Conservation (phyloP, 2,888 invertebrate species). For the Platerodrilus igneus region DNA sequence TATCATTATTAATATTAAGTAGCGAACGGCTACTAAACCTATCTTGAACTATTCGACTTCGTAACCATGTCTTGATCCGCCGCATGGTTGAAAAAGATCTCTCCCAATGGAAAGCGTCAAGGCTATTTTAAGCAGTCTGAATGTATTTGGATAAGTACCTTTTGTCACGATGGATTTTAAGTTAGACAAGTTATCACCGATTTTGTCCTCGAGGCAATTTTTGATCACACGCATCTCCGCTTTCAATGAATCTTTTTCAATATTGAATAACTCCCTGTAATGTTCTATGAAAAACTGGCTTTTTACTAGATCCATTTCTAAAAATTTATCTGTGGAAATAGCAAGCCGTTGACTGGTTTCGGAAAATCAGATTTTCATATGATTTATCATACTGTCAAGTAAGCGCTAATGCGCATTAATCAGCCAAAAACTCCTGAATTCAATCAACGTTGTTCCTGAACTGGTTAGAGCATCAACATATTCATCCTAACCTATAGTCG, state of each 20-base stretch:
- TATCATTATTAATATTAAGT: conserved; percentile 5
- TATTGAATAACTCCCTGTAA: conserved; percentile 2
- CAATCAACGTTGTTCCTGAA: neutral
- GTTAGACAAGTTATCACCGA: conserved; percentile 1
- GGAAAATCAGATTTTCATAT: conserved; percentile 4
- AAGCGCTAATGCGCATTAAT: conserved; percentile 2
- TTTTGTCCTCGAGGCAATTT: conserved; percentile 3
- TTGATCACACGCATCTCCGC: conserved; percentile 2
- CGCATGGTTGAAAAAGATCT: conserved; percentile 10
- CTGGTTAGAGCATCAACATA: neutral
- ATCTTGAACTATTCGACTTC: conserved; percentile 2
- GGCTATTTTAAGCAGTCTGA: conserved; percentile 6
- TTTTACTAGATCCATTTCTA: conserved; percentile 3
- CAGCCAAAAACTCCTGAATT: conserved; percentile 1
- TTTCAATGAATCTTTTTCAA: conserved; percentile 5
- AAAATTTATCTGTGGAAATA: conserved; percentile 6
- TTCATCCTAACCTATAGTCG: conserved; percentile 3
- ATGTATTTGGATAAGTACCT: conserved; percentile 6
- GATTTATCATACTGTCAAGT: conserved; percentile 4
- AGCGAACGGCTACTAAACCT: conserved; percentile 1
- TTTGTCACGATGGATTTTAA: conserved; percentile 1
- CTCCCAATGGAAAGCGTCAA: conserved; percentile 5
- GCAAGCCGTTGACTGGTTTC: neutral
- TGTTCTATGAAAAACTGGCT: conserved; percentile 5
- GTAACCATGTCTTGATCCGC: conserved; percentile 2